phyloP scores from a whole-genome alignment of 2,888 invertebrate species.

The Linnaemya vulpina region DNA sequence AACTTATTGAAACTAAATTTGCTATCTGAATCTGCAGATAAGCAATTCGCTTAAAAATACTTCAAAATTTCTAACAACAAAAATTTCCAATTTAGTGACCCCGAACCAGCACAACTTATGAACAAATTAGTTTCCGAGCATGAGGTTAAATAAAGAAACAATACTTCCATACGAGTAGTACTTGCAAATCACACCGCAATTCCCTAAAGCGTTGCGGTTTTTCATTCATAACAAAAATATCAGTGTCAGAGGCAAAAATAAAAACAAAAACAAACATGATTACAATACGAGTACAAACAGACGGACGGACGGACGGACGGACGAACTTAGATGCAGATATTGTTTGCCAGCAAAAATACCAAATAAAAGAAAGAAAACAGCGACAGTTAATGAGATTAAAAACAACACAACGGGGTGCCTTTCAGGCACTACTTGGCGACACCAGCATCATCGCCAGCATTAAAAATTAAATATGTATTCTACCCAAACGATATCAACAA shows the following conservation, averaged over 20 bases:
- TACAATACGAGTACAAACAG: not conserved
- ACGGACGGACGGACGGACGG: not conserved
- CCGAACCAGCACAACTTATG: not conserved
- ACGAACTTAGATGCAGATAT: conserved; percentile 12
- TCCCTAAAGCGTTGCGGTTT: conserved; percentile 18
- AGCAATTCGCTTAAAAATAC: no score
- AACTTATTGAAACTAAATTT: no score
- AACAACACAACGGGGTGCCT: conserved; percentile 67
- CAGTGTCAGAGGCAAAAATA: conserved; percentile 37
- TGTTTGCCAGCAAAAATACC: conserved; percentile 22
- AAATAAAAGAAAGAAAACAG: conserved; percentile 43
- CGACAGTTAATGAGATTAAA: conserved; percentile 73
- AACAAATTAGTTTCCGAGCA: not conserved
- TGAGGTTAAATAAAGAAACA: not conserved
- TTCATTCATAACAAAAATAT: conserved; percentile 54
- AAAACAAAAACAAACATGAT: conserved; percentile 32
- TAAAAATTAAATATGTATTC: conserved; percentile 30
- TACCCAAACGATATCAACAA: conserved; percentile 46
- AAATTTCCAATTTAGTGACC: not conserved
- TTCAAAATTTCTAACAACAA: not conserved
- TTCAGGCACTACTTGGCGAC: conserved; percentile 7
- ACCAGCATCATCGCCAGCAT: conserved; percentile 39
- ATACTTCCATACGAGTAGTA: not conserved
- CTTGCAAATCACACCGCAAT: conserved; percentile 39
- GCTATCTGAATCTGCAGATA: no score